Percentiles rank a stretch among this genome's conserved stretches.
Conservation (phyloP, 2,797 vertebrate genomes). For the Salmo trutta region DNA sequence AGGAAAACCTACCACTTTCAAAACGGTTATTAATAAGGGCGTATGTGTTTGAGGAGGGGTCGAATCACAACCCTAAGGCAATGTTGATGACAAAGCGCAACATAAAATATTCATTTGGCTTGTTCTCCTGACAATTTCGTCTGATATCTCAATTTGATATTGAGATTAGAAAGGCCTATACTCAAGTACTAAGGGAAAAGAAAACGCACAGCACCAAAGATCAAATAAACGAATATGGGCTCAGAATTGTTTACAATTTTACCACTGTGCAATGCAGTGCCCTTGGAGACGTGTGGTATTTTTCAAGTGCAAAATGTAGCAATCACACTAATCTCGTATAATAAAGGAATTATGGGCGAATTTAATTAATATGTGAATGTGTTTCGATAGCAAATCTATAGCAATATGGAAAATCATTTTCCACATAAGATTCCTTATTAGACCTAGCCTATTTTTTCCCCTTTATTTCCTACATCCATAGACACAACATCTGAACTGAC, state of each 20-base stretch:
- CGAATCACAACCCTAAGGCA: conserved; percentile 18
- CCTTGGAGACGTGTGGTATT: not conserved
- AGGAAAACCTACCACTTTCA: conserved; percentile 74
- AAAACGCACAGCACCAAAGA: not conserved
- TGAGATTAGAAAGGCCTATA: not conserved
- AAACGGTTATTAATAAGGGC: conserved; percentile 74
- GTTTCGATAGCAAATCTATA: not conserved
- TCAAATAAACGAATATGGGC: conserved; percentile 3
- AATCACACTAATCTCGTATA: not conserved
- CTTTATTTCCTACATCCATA: not conserved
- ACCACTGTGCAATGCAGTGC: not conserved
- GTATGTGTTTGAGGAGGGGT: conserved; percentile 57
- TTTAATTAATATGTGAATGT: not conserved
- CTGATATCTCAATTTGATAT: conserved; percentile 69
- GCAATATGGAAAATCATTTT: not conserved
- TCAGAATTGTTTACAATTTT: conserved; percentile 1
- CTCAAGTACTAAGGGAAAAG: not conserved
- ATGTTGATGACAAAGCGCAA: conserved; percentile 41
- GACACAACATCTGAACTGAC: not conserved
- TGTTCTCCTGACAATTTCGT: conserved; percentile 65
- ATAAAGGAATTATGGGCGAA: not conserved
- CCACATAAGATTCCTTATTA: too few relatives aligned
- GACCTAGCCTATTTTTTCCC: not conserved
- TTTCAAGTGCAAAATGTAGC: not conserved
- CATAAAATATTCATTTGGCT: conserved; percentile 61